Base-by-base conservation (phyloP, 2,113 vertebrate genomes). In the Trichechus manatus region DNA sequence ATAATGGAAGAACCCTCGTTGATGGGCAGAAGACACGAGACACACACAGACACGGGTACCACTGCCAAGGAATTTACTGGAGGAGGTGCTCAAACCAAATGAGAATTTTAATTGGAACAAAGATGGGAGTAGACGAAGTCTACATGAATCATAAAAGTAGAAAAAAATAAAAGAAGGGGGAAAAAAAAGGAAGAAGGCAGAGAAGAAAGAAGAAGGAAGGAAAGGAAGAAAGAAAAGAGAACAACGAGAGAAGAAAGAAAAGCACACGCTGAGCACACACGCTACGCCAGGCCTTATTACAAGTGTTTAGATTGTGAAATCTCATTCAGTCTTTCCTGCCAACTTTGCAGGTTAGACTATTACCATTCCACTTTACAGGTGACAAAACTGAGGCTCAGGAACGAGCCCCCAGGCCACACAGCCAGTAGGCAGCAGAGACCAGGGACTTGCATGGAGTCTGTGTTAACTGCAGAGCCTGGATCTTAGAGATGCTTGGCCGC, bases 401-500 rank as follows among this genome's bases (percentile, higher is more conserved):
- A 74, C 25, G 66, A 33, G 72, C 19, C 53, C 31, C 19, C 31
- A n/a, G 23, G 33, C 4, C 50, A 59, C 64, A 61, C 0, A 63
- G 74, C 78, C 66, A 63, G 53, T 7, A 72, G 59, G 13, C 17
- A 29, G 31, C 42, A 95, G 85, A 84, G 47, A 39, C 17, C 1
- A 0, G 59, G 22, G 56, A 42, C 25, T 23, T 66, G 10, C 0
- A 5, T 63, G 63, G 63, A 92, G n/a, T 66, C 39, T 56, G 74
- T 59, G 3, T 3, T 3, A 42, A 61, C 3, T 23, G 63, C 44
- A 17, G 23, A 91, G 42, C 17, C 87, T 4, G 4, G 20, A 39
- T 59, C 23, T 66, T 4, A 39, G 10, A n/a, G 9, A 8, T 0
- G 5, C 29, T 39, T 25, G 1, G 0, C 19, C 2, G 11, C 25